Evolutionary conservation across 2,113 vertebrate genomes (phyloP).

Genomic region (Jaculus jaculus): DNA sequence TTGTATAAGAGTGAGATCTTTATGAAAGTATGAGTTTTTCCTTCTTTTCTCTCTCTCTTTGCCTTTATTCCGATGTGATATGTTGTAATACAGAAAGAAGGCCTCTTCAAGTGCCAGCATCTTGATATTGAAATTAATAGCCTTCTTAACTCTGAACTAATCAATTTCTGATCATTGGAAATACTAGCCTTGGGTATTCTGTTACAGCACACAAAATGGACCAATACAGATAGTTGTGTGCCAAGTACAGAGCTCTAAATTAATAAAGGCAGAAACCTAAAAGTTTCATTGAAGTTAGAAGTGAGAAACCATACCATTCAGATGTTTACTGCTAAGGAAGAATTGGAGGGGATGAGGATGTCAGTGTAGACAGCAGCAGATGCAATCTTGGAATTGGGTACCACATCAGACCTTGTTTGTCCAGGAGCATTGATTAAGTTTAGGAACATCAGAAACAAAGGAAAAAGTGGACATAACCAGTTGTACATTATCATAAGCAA

Average conservation of each 20-base stretch:
- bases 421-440: not conserved
- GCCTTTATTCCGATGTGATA: no score
- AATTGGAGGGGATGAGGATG: not conserved
- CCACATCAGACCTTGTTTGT: not conserved
- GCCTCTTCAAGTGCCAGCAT: not conserved
- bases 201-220: not conserved
- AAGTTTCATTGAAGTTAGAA: not conserved
- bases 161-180: not conserved
- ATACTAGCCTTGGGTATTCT: not conserved
- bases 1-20: not conserved
- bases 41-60: not conserved
- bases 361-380: fast-evolving
- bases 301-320: not conserved
- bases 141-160: not conserved
- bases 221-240: not conserved
- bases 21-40: not conserved
- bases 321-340: not conserved
- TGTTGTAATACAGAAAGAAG: not conserved
- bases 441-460: no score
- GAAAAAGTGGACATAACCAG: no score
- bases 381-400: not conserved
- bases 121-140: not conserved
- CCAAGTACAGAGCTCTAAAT: not conserved
- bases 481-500: not conserved
- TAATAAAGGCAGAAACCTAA: not conserved